phyloP scores from a whole-genome alignment of 2,888 invertebrate species.

The Clunio marinus region DNA sequence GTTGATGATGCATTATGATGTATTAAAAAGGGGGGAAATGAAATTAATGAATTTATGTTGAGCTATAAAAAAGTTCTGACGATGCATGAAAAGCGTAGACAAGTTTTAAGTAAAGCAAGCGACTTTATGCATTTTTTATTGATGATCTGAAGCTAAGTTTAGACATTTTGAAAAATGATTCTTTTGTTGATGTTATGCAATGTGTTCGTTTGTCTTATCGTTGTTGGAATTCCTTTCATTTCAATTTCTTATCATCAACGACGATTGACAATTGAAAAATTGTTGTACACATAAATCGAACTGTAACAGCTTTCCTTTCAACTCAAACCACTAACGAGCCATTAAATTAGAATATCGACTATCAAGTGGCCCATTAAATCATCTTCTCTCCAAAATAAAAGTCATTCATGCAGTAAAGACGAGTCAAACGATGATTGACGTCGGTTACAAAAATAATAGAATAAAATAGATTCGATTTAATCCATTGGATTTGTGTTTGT shows the following conservation, averaged over 20 bases:
- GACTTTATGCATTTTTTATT: not conserved
- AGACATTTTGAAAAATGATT: constrained; percentile 16
- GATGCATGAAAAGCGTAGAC: constrained; percentile 4
- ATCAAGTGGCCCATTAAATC: constrained; percentile 26
- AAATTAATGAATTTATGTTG: constrained; percentile 32
- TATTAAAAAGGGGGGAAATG: not conserved
- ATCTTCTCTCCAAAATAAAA: constrained; percentile 1
- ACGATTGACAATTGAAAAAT: constrained; percentile 27
- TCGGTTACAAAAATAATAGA: constrained; percentile 10
- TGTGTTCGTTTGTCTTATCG: not conserved
- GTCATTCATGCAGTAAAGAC: not conserved
- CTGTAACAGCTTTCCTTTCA: not conserved
- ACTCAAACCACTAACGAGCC: constrained; percentile 15
- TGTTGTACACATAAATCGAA: constrained; percentile 23
- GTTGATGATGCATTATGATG: constrained; percentile 10
- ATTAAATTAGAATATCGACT: constrained; percentile 27
- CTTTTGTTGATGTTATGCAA: constrained; percentile 11
- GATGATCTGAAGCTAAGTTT: not conserved
- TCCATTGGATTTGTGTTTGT: not conserved
- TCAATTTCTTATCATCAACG: constrained; percentile 6
- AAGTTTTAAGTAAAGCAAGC: not conserved
- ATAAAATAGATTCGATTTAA: not conserved
- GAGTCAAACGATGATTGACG: constrained; percentile 3
- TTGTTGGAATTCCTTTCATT: not conserved
- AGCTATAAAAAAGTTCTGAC: not conserved